phyloP scores from a whole-genome alignment of 2,888 invertebrate genomes.

The Phalangium opilio region DNA sequence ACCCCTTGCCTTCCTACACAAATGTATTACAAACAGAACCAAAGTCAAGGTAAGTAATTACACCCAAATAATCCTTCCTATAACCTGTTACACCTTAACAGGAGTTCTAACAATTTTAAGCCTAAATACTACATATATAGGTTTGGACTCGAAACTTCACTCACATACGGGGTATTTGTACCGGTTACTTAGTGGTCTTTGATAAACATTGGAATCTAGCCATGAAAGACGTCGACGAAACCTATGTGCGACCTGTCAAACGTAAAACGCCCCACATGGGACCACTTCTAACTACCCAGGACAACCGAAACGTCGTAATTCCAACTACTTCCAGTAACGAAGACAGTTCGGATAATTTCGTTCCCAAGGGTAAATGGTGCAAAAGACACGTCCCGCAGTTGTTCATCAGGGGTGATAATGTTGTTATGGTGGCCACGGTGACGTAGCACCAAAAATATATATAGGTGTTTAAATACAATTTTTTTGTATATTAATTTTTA shows the following conservation, averaged over 20 bases:
- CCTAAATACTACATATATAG: too few relatives aligned
- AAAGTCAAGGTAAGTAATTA: too few relatives aligned
- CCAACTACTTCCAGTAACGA: neutral
- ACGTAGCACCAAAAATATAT: too few relatives aligned
- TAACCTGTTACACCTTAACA: too few relatives aligned
- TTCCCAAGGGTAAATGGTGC: neutral
- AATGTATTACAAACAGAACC: too few relatives aligned
- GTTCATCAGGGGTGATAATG: conserved; percentile 32
- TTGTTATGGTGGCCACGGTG: conserved; percentile 25
- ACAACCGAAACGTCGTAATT: neutral
- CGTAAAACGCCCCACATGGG: conserved; percentile 23
- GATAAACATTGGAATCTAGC: conserved; percentile 91
- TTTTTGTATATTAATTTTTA: too few relatives aligned
- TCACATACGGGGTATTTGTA: conserved; percentile 57
- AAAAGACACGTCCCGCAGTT: conserved; percentile 30
- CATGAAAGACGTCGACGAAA: conserved; percentile 63
- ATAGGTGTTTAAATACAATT: too few relatives aligned
- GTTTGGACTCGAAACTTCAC: conserved; percentile 55
- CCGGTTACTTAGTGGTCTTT: conserved; percentile 65
- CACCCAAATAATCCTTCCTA: too few relatives aligned
- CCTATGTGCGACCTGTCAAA: conserved; percentile 49
- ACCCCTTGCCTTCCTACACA: too few relatives aligned
- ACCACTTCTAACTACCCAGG: neutral
- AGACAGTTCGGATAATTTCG: neutral
- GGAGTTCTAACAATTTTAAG: too few relatives aligned